Evolutionary conservation across 2,888 invertebrate genomes (phyloP).

Genomic region (Loripinus fragilis): DNA sequence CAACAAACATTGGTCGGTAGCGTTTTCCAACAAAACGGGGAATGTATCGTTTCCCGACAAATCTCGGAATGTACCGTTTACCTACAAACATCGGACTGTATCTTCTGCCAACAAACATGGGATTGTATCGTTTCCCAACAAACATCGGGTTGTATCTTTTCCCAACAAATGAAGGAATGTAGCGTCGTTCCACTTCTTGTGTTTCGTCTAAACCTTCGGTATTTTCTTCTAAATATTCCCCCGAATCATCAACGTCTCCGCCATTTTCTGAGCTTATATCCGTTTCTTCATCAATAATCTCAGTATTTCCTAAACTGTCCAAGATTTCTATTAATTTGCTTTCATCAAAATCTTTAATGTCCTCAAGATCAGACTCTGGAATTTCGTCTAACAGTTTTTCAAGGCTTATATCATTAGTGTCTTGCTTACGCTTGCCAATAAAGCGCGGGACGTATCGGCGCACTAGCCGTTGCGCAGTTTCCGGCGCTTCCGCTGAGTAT

Average conservation of each 20-base stretch:
- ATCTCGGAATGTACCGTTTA: constrained; percentile 60
- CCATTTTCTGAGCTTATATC: background rate
- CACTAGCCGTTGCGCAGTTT: constrained; percentile 41
- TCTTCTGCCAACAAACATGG: constrained; percentile 62
- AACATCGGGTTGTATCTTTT: constrained; percentile 57
- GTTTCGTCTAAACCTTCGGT: constrained; percentile 1
- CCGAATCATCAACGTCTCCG: background rate
- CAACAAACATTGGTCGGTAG: constrained; percentile 51
- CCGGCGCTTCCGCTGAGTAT: constrained; percentile 38
- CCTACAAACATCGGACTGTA: constrained; percentile 61
- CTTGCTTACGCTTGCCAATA: constrained; percentile 56
- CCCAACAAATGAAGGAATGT: constrained; percentile 47
- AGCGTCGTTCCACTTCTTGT: constrained; percentile 33
- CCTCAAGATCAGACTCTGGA: background rate
- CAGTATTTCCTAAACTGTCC: constrained; percentile 23
- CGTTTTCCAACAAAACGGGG: constrained; percentile 55
- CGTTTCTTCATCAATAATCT: background rate
- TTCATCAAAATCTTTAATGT: constrained; percentile 20
- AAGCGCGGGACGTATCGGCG: constrained; percentile 59
- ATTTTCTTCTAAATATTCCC: constrained; percentile 19
- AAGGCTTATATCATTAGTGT: background rate
- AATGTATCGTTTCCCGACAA: constrained; percentile 61
- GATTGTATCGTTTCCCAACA: constrained; percentile 59
- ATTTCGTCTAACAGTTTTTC: background rate
- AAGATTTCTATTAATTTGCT: constrained; percentile 21